Evolutionary conservation across 2,888 invertebrate genomes (phyloP).

Genomic region (Pelosia muscerda): DNA sequence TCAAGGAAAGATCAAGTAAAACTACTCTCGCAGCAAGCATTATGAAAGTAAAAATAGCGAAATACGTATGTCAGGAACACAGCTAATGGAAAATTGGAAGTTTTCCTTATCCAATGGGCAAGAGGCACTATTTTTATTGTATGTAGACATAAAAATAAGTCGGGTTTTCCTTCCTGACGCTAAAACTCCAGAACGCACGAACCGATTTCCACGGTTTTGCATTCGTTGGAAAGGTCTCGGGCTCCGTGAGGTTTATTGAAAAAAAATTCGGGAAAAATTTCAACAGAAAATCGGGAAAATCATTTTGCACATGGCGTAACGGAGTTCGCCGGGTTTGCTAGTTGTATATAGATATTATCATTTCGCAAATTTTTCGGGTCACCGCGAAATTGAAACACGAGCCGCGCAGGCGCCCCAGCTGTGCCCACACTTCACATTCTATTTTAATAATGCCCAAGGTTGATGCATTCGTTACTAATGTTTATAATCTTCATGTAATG

Average conservation of each 20-base stretch:
- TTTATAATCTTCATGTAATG: slow-evolving; percentile 30
- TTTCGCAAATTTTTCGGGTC: slow-evolving; percentile 27
- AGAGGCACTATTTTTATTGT: not conserved
- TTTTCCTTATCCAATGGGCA: not conserved
- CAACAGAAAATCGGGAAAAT: too few species aligned
- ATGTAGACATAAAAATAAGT: too few species aligned
- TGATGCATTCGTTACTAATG: slow-evolving; percentile 46
- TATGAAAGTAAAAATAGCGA: not conserved
- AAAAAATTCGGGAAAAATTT: too few species aligned
- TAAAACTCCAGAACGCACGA: too few species aligned
- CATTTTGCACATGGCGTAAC: too few species aligned
- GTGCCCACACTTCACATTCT: slow-evolving; percentile 52
- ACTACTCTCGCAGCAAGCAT: too few species aligned
- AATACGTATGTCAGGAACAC: not conserved
- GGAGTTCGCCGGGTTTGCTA: too few species aligned
- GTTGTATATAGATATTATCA: not conserved
- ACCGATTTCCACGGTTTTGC: too few species aligned
- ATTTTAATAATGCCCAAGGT: slow-evolving; percentile 57
- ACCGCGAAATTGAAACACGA: slow-evolving; percentile 32
- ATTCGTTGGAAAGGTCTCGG: too few species aligned
- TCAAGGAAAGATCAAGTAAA: not conserved
- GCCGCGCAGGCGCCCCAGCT: slow-evolving; percentile 47
- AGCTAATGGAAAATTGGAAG: not conserved
- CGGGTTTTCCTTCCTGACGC: too few species aligned
- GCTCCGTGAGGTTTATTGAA: too few species aligned